phyloP scores from a whole-genome alignment of 2,888 invertebrate genomes.

The Ctena decussata region DNA sequence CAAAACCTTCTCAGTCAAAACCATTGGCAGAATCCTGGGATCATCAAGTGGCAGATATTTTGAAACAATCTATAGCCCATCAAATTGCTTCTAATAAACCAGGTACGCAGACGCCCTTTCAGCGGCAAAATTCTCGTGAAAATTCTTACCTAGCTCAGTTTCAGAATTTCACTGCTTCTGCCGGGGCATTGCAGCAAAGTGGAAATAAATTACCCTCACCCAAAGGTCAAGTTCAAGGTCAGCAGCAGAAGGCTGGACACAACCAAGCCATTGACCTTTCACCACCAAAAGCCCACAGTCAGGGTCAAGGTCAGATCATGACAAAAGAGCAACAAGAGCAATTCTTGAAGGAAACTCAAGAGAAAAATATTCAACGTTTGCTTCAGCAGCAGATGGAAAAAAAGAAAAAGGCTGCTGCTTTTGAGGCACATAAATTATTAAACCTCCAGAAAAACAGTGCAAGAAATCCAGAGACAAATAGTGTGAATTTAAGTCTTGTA shows the following conservation, averaged over 20 bases:
- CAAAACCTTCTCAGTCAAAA: conserved; percentile 18
- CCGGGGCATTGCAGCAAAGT: background rate
- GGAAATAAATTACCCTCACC: background rate
- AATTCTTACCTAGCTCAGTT: conserved; percentile 67
- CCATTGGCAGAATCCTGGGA: conserved; percentile 62
- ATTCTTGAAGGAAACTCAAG: background rate
- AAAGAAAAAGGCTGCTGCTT: conserved; percentile 17
- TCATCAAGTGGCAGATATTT: conserved; percentile 70
- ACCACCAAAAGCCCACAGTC: background rate
- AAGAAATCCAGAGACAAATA: background rate
- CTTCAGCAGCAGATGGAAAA: conserved; percentile 15
- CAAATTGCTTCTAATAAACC: conserved; percentile 8
- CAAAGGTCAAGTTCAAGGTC: conserved; percentile 10
- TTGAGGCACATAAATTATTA: conserved; percentile 14
- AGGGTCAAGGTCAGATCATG: background rate
- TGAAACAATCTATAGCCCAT: conserved; percentile 60
- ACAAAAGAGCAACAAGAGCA: background rate
- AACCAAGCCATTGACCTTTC: background rate
- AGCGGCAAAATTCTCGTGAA: conserved; percentile 46
- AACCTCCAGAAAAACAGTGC: background rate
- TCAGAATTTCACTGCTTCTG: conserved; percentile 65
- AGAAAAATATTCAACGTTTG: background rate
- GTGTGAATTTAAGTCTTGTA: background rate
- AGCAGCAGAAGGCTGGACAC: background rate
- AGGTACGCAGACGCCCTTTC: conserved; percentile 20